Evolutionary conservation across 2,888 invertebrate genomes (phyloP).

Genomic region (Ochropleura leucogaster): DNA sequence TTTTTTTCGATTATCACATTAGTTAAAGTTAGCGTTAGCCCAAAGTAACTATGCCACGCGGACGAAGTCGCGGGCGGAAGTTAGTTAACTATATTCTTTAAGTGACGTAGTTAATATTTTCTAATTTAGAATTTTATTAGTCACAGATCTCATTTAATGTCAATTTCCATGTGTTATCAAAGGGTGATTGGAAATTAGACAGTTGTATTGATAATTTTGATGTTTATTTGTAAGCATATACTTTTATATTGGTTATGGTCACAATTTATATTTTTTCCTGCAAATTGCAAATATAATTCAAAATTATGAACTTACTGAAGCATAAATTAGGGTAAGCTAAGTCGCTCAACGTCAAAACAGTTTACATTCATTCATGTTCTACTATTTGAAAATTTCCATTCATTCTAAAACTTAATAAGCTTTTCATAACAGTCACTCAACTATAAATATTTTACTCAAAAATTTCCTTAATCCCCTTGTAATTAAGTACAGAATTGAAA

Average conservation of each 20-base stretch:
- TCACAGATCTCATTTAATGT: background rate
- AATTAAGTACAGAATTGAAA: background rate
- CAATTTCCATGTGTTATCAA: background rate
- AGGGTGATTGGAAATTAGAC: background rate
- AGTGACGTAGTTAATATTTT: no score
- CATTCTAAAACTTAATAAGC: conserved; percentile 11
- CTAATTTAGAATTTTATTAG: background rate
- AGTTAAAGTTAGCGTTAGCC: no score
- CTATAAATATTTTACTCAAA: conserved; percentile 14
- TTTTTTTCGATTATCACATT: no score
- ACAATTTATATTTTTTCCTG: background rate
- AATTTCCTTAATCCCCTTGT: background rate
- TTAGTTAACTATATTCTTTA: background rate
- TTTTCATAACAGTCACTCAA: background rate
- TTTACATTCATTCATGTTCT: background rate
- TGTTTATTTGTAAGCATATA: background rate
- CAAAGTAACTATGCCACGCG: no score
- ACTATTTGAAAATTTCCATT: background rate
- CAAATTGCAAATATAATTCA: background rate
- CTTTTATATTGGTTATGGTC: background rate
- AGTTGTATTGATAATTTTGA: background rate
- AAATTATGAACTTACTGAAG: background rate
- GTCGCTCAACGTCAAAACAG: conserved; percentile 6
- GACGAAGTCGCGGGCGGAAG: no score
- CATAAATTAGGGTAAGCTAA: background rate